Evolutionary conservation across 1,140 invertebrate species (phyloP).

Genomic region (Helicorthomorpha holstii): DNA sequence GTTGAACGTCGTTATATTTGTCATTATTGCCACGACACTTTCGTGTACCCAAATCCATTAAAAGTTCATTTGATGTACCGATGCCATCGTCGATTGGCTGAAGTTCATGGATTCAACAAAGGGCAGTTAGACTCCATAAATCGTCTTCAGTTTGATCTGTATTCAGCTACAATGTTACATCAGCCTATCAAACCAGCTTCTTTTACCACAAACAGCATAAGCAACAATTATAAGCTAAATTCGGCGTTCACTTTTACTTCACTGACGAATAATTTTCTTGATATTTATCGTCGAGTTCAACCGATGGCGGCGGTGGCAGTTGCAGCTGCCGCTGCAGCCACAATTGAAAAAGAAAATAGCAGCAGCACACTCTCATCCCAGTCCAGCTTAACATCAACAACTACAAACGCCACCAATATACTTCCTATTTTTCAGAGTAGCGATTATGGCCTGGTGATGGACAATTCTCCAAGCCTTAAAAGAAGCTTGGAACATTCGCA

Average conservation of each 20-base stretch:
- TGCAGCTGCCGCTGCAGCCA: too few relatives aligned
- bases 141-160: not conserved
- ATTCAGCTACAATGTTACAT: not conserved
- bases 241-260: not conserved
- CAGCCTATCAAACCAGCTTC: not conserved
- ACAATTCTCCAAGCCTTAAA: too few relatives aligned
- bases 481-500: too few relatives aligned
- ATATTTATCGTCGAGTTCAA: not conserved
- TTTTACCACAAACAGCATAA: not conserved
- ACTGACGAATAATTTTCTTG: not conserved
- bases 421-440: too few relatives aligned
- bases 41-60: constrained; percentile 5
- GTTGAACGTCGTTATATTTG: constrained; percentile 1
- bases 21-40: constrained; percentile 2
- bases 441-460: too few relatives aligned
- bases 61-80: constrained; percentile 1
- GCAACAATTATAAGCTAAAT: too few relatives aligned
- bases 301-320: not conserved
- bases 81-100: constrained; percentile 1
- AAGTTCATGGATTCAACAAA: not conserved
- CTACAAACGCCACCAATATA: too few relatives aligned
- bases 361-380: too few relatives aligned
- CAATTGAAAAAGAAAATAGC: not conserved
- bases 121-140: not conserved
- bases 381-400: too few relatives aligned